These are phyloP conservation scores for Chloebia gouldiae DNA, from an alignment of 2,113 vertebrate genomes.

Conservation along the genomic window DNA sequence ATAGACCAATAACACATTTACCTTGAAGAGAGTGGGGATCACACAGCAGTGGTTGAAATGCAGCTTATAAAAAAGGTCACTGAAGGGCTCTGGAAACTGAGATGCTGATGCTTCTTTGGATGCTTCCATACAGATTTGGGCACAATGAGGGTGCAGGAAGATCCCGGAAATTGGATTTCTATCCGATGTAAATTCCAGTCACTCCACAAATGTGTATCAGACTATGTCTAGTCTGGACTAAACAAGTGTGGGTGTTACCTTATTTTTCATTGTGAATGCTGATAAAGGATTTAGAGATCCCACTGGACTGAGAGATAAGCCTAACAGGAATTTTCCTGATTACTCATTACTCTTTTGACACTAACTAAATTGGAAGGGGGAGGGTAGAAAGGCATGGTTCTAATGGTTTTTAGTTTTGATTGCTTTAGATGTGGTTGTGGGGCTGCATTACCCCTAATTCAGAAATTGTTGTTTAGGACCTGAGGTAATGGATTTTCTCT, in stretches of 20 bases:
- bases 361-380: slow-evolving; percentile 8
- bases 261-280: slow-evolving; percentile 27
- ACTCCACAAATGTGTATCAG: not conserved
- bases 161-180: not conserved
- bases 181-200: not conserved
- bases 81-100: not conserved
- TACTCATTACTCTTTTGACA: slow-evolving; percentile 46
- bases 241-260: not conserved
- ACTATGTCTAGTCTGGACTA: not conserved
- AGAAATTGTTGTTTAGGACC: not conserved
- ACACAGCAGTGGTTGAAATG: not conserved
- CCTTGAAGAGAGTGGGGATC: not conserved
- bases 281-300: slow-evolving; percentile 39
- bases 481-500: not conserved
- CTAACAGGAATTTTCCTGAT: slow-evolving; percentile 21
- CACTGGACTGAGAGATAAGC: slow-evolving; percentile 35
- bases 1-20: not conserved
- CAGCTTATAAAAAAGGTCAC: not conserved
- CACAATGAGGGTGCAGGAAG: not conserved
- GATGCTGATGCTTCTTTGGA: not conserved
- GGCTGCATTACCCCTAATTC: not conserved
- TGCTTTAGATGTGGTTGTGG: not conserved
- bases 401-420: not conserved
- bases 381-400: not conserved
- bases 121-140: not conserved